Evolutionary conservation across 2,113 vertebrate species (phyloP), one percentile per base, ranked within the genome.

Genomic region (Naja naja): DNA sequence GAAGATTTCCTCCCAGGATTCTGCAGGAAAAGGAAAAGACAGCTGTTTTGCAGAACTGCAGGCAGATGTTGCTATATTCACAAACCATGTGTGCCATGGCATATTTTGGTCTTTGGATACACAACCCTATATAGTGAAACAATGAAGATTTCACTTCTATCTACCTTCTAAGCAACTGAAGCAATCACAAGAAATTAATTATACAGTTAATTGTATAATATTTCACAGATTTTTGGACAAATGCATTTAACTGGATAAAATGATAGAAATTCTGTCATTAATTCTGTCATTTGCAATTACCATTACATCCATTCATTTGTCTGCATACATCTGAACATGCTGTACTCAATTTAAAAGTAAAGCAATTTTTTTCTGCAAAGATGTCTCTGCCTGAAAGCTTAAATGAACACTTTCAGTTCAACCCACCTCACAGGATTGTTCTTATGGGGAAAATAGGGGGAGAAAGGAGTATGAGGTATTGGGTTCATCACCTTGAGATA

Each of bases 81-180:
- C 22, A 23, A 58, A 58, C 56, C 5, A 23, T 58, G 23, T 25
- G 56, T 2, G 22, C 23, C 23, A 58, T 58, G 25, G 56, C 56
- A 58, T 58, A 23, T 58, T 58, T 58, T 6, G 22, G 56, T 1
- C 56, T 58, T 58, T 23, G 20, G 23, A 55, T 20, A 20, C 54
- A 55, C 5, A 55, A 5, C 22, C 5, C 56, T 58, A 58, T 25
- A 25, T 8, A 58, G 22, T 58, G 6, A 58, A 58, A 58, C 96
- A 94, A 54, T 96, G 96, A 94, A 94, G 97, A 95, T 96, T 97
- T 95, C 92, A 91, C 94, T 96, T 93, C 88, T 87, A 96, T 94
- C 2, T 69, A 94, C 94, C 91, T 92, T 96, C 96, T 95, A 94
- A 95, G 94, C 93, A 91, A 0, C 94, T 18, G 2, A 93, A 96